phyloP scores from a whole-genome alignment of 2,113 vertebrate species.

The Dromiciops gliroides region DNA sequence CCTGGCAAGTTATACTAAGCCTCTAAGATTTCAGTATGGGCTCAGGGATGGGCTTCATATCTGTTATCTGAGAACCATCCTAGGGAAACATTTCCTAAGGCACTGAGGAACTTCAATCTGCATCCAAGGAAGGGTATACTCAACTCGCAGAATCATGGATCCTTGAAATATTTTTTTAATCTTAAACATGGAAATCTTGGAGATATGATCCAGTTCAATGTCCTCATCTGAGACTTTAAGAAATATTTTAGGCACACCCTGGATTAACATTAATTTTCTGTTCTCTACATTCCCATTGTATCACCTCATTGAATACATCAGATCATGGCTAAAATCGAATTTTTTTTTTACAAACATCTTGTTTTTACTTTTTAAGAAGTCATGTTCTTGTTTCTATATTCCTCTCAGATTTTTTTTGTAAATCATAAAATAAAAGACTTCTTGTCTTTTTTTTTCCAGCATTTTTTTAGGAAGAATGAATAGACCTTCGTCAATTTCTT shows the following conservation, averaged over 20 bases:
- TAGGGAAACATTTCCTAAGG: neutral
- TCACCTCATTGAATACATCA: conserved; percentile 27
- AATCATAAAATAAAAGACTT: conserved; percentile 2
- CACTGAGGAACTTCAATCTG: neutral
- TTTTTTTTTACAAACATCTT: neutral
- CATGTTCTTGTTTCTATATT: conserved; percentile 10
- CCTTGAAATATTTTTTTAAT: neutral
- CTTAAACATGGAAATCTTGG: neutral
- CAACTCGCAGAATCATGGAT: neutral
- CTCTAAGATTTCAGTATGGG: neutral
- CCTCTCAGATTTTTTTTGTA: conserved; percentile 23
- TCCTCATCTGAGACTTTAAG: conserved; percentile 48
- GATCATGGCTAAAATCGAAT: conserved; percentile 40
- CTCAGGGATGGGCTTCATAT: neutral
- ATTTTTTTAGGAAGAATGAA: conserved; percentile 49
- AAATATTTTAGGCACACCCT: conserved; percentile 52
- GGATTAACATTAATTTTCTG: conserved; percentile 36
- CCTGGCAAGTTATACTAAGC: neutral
- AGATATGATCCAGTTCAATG: conserved; percentile 38
- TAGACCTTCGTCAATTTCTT: conserved; percentile 33
- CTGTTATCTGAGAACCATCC: neutral
- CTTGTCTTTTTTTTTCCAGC: neutral
- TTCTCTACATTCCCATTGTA: conserved; percentile 52
- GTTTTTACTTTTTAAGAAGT: neutral
- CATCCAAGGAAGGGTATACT: neutral